phyloP scores from a whole-genome alignment of 2,113 vertebrate genomes.

The Chloroceryle aenea region DNA sequence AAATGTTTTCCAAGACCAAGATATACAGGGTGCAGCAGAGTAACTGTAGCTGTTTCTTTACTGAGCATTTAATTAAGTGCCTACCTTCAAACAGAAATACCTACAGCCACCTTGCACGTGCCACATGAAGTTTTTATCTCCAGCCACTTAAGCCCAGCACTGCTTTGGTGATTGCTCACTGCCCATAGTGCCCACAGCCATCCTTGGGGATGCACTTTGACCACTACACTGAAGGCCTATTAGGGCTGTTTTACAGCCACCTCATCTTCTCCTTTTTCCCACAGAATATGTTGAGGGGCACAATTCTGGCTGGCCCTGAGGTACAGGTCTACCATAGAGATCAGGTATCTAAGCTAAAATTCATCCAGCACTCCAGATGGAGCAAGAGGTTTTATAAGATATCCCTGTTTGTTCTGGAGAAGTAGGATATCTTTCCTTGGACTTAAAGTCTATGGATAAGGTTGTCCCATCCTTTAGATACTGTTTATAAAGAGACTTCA shows the following conservation, averaged over 20 bases:
- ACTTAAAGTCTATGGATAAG: background rate
- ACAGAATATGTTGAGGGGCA: too few relatives aligned
- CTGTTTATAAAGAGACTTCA: background rate
- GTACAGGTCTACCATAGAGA: background rate
- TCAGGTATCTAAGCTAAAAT: background rate
- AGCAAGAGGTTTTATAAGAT: background rate
- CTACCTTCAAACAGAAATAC: background rate
- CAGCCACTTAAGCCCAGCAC: background rate
- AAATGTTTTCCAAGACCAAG: background rate
- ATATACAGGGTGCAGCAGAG: rapidly evolving
- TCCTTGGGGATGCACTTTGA: background rate
- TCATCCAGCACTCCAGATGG: background rate
- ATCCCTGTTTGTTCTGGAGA: background rate
- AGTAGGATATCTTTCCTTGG: background rate
- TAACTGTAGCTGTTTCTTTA: background rate
- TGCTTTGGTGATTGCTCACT: background rate
- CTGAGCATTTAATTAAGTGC: background rate
- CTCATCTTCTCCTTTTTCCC: background rate
- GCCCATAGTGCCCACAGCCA: rapidly evolving
- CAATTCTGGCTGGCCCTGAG: background rate
- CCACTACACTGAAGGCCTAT: background rate
- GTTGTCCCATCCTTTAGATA: background rate
- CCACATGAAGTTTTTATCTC: background rate
- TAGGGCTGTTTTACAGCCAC: background rate
- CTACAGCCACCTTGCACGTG: background rate